Evolutionary conservation across 2,113 vertebrate genomes (phyloP), one percentile per base, ranked within the genome.

Genomic region (Puntigrus tetrazona): DNA sequence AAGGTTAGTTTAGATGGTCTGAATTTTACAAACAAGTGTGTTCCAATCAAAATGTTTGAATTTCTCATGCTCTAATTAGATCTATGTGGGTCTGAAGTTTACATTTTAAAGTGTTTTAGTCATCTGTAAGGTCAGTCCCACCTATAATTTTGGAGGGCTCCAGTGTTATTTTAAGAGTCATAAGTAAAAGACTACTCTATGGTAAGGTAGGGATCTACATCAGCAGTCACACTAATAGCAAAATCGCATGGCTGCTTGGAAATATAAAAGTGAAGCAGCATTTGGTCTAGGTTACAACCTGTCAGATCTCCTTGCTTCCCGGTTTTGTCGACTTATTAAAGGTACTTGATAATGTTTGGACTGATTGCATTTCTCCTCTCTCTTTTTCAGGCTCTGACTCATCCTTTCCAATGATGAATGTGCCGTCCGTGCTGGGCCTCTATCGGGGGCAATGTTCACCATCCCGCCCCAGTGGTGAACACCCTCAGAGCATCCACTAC

Each of bases 361-460:
- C 79, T 82, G 16, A 45, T 52, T 7, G 31, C 25, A 27, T 84
- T 22, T 84, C 67, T 84, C 5, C 47, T 82, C 25, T 81, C 73
- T 73, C 14, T 6, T 16, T 34, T 57, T 22, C 8, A 50, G 22
- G 72, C 5, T 65, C 18, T 85, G 16, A 78, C 14, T 55, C 47
- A 65, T 63, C 31, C 77, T 13, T 18, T 16, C 10, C 18, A n/a
- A 78, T 81, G 76, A 25, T 84, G 45, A 25, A 36, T 47, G 47
- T 72, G 16, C 79, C 45, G 89, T 88, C 76, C 76, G 63, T 78
- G 34, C 79, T 20, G 59, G 77, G 70, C 65, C 84, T 78, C 88
- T 85, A 50, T 72, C 78, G 74, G 88, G 88, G 90, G 85, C 78
- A 29, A 13, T 16, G 45, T 89, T 91, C 92, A 83, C 67, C 78